Percentiles rank a stretch among this genome's conserved stretches.
Conservation (phyloP, 2,797 vertebrate species). For the Pseudocheirus occidentalis region DNA sequence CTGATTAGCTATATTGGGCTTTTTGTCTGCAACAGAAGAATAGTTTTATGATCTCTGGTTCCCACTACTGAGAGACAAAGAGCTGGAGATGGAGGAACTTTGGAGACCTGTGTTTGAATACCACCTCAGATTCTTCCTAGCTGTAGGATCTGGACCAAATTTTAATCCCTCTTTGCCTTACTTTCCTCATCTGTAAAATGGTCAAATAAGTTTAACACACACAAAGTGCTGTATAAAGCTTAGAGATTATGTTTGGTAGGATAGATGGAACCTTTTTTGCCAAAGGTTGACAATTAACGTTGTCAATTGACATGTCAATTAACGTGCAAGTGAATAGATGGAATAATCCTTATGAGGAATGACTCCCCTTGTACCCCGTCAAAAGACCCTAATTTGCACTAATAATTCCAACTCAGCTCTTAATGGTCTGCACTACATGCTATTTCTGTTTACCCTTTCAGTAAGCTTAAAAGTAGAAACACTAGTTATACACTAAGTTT, state of each 20-base stretch:
- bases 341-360: neutral
- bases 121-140: neutral
- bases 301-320: too few relatives aligned
- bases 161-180: neutral
- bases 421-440: neutral
- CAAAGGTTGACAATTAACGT: neutral
- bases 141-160: neutral
- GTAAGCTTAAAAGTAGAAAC: neutral
- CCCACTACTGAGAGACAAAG: neutral
- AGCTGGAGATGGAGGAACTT: neutral
- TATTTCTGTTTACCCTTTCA: neutral
- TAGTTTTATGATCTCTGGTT: neutral
- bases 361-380: rapidly evolving
- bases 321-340: too few relatives aligned
- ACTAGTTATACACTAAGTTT: neutral
- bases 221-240: neutral
- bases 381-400: neutral
- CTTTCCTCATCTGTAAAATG: neutral
- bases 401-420: neutral
- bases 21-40: neutral
- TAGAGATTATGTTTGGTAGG: neutral
- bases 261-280: neutral
- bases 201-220: neutral
- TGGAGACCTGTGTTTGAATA: neutral
- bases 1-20: neutral